These are phyloP conservation scores for Amazona guildingii DNA, from an alignment of 2,113 vertebrate species.

Conservation along the genomic window DNA sequence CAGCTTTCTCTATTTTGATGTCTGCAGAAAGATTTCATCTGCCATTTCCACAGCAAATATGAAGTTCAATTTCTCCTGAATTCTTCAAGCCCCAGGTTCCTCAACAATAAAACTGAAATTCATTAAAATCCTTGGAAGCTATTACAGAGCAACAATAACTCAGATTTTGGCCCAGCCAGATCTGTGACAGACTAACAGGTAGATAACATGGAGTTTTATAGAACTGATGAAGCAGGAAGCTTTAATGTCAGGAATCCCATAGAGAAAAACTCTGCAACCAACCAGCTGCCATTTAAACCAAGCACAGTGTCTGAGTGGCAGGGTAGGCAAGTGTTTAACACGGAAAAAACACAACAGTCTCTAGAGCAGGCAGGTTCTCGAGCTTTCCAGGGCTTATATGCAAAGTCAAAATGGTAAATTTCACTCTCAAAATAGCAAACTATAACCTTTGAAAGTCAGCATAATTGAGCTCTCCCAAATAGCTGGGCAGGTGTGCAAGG, in stretches of 20 bases:
- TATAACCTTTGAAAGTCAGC: conserved; percentile 19
- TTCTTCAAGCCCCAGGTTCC: not conserved
- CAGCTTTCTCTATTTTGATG: not conserved
- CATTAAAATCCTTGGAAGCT: not conserved
- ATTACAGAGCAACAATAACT: not conserved
- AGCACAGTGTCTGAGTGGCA: not conserved
- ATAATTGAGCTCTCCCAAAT: not conserved
- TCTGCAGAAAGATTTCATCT: not conserved
- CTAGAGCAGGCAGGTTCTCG: not conserved
- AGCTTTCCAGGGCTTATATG: not conserved
- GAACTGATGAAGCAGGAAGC: not conserved
- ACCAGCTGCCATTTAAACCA: not conserved
- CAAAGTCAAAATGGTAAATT: conserved; percentile 40
- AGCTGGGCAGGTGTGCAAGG: not conserved
- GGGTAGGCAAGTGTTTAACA: not conserved
- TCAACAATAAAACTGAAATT: not conserved
- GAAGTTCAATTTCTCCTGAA: not conserved
- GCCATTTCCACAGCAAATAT: not conserved
- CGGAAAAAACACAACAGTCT: not conserved
- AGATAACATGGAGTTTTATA: not conserved
- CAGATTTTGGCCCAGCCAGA: not conserved
- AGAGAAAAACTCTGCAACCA: not conserved
- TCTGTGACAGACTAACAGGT: not conserved
- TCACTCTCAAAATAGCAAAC: conserved; percentile 34
- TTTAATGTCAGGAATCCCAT: not conserved